phyloP scores from a whole-genome alignment of 2,797 vertebrate genomes.

The Periparus ater region DNA sequence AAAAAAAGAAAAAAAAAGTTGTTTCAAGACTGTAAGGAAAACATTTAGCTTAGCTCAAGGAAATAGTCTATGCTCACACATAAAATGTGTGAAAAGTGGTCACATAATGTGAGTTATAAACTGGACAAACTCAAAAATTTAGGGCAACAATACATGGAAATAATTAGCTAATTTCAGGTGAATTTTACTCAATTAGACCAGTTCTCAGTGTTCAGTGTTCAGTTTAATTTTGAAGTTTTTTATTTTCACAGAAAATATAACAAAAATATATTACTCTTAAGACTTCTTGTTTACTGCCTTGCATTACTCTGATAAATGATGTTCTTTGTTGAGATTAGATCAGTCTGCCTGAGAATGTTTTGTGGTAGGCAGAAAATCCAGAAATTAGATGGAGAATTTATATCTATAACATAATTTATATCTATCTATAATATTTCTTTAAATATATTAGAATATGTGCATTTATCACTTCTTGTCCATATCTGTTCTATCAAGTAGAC shows the following conservation, averaged over 20 bases:
- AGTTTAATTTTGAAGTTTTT: neutral
- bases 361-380: slow-evolving; percentile 27
- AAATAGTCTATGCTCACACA: neutral
- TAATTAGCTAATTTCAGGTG: neutral
- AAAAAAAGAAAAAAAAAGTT: neutral
- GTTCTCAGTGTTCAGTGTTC: neutral
- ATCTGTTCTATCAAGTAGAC: slow-evolving; percentile 35
- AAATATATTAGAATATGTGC: slow-evolving; percentile 44
- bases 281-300: slow-evolving; percentile 5
- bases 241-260: neutral
- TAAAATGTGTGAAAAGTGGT: neutral
- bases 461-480: slow-evolving; percentile 42
- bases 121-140: neutral
- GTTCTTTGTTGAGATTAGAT: slow-evolving; percentile 42
- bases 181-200: neutral
- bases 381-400: slow-evolving; percentile 31
- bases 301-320: slow-evolving; percentile 37
- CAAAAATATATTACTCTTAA: neutral
- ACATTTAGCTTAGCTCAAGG: neutral
- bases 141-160: neutral
- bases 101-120: neutral
- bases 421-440: slow-evolving; percentile 26
- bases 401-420: slow-evolving; percentile 25
- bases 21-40: neutral
- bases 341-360: slow-evolving; percentile 9